Evolutionary conservation across 2,113 vertebrate species (phyloP).

Genomic region (Prionailurus bengalensis): DNA sequence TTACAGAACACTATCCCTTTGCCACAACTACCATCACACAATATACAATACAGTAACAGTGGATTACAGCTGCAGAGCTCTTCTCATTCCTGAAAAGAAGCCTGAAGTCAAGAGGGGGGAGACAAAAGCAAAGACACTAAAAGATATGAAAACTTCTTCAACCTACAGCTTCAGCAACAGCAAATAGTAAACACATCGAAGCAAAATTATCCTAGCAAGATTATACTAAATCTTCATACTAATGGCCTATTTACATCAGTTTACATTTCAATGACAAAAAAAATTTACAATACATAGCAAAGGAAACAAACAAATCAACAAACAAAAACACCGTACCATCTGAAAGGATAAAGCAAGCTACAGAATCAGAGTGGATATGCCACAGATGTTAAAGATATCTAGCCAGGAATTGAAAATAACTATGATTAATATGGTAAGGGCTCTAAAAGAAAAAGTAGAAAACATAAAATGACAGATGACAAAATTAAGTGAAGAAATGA

Average conservation of each 20-base stretch:
- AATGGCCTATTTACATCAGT: not conserved
- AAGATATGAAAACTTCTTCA: not conserved
- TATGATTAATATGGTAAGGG: not conserved
- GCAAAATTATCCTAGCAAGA: not conserved
- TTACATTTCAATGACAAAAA: not conserved
- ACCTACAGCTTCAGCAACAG: not conserved
- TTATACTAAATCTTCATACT: not conserved
- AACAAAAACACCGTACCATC: not conserved
- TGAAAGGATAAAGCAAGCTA: not conserved
- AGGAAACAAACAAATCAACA: not conserved
- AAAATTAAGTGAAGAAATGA: too few species aligned
- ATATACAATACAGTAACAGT: not conserved
- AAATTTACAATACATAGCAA: not conserved
- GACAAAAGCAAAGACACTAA: not conserved
- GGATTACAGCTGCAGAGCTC: not conserved
- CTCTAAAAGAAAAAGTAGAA: not conserved
- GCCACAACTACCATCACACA: not conserved
- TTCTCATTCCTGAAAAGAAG: not conserved
- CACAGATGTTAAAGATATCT: not conserved
- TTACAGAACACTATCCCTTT: not conserved
- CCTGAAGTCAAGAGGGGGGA: not conserved
- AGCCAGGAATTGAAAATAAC: not conserved
- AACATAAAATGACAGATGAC: not conserved
- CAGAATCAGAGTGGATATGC: not conserved
- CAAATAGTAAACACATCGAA: not conserved